Evolutionary conservation across 2,797 vertebrate species (phyloP), one percentile per base, ranked within the genome.

Genomic region (Mormyrops boulengeri): DNA sequence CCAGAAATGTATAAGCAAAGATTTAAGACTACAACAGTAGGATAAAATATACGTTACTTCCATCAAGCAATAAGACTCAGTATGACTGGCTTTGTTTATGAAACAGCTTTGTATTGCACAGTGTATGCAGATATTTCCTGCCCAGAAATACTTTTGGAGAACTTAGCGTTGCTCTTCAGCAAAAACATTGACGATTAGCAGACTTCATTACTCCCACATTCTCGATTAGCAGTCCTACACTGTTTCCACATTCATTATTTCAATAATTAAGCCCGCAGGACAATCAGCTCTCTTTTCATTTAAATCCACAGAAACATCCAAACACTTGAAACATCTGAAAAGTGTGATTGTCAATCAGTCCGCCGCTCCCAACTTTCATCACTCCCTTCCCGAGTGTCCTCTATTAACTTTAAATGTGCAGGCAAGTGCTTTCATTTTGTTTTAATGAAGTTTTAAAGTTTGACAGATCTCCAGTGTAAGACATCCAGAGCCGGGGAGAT

Each of bases 381-480:
- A 93, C 94, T 93, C 92, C 92, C 93, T 94, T 93, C 93, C 93
- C 91, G 93, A 95, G 95, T 94, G 93, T 94, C 90, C 95, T 94
- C 93, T 91, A 95, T 95, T 96, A 94, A 94, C 95, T 95, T 95
- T 94, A 94, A 94, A 92, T 93, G 94, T 92, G 92, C 92, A 85
- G 92, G 91, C 90, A 95, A 96, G 94, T 94, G 93, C 94, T 95
- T 95, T 96, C 94, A 95, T 95, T 96, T 95, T 93, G 93, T 94
- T 95, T 96, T 96, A 96, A 96, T 96, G 94, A 96, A 95, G 95
- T 96, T 96, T 96, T 94, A 95, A 96, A 95, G 94, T 95, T 95
- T 92, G 93, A 94, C 92, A 93, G 94, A 95, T 95, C 93, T 92
- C 91, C 93, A 93, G 93, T 92, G 93, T 93, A 94, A 95, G 94